Conservation (phyloP, 2,888 invertebrate species). For the Ferrisia virgata region DNA sequence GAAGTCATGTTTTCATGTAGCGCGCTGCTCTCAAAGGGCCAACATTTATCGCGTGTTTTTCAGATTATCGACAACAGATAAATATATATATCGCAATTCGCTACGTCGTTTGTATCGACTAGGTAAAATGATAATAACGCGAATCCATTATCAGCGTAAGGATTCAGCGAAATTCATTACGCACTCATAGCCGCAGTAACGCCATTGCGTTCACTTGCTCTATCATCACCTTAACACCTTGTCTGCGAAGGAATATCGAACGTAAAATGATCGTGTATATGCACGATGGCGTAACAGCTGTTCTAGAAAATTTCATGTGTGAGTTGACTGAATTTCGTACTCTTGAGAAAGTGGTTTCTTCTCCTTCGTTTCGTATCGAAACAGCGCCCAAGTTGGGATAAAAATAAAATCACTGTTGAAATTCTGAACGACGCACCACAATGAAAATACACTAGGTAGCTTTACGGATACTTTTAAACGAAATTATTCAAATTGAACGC, state of each 20-base stretch:
- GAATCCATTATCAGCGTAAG: constrained; percentile 4
- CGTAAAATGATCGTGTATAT: background rate
- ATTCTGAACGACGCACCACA: no score
- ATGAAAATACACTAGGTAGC: no score
- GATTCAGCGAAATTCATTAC: background rate
- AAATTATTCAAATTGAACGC: background rate
- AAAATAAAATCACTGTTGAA: no score
- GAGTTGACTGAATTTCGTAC: no score
- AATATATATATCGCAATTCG: background rate
- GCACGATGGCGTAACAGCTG: background rate
- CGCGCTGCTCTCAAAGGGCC: background rate
- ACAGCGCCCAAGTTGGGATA: no score
- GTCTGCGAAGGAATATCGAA: background rate
- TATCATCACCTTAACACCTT: background rate
- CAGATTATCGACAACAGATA: background rate
- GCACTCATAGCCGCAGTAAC: constrained; percentile 15
- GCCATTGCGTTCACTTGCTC: background rate
- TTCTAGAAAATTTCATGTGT: background rate
- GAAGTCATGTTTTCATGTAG: background rate
- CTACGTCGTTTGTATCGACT: background rate
- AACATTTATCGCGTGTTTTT: background rate
- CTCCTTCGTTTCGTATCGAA: no score
- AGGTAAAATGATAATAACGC: background rate
- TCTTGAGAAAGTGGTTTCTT: background rate
- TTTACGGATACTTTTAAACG: background rate